phyloP scores from a whole-genome alignment of 2,888 invertebrate genomes.

The Melieria crassipennis region DNA sequence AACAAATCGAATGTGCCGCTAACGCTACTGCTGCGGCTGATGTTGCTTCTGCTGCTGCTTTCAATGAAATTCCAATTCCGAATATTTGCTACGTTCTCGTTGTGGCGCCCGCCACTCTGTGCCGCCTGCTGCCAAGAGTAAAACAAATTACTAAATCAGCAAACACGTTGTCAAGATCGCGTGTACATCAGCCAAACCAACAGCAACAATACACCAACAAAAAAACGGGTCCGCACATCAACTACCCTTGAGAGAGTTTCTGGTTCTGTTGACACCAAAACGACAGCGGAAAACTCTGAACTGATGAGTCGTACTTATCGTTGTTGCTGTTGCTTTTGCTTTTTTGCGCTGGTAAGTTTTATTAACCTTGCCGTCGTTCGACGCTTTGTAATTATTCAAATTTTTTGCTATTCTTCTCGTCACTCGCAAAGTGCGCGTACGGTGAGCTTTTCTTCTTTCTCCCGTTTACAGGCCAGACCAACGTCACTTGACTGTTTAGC shows the following conservation, averaged over 20 bases:
- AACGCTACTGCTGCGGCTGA: not conserved
- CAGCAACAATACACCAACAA: not conserved
- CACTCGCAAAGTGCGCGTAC: not conserved
- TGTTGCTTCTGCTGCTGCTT: not conserved
- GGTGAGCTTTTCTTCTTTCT: no score
- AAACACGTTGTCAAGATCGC: slow-evolving; percentile 33
- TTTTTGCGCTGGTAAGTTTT: not conserved
- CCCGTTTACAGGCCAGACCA: no score
- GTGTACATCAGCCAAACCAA: not conserved
- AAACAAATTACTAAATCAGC: slow-evolving; percentile 12
- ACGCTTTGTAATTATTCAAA: no score
- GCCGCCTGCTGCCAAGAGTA: not conserved
- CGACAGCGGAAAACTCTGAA: not conserved
- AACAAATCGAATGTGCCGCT: not conserved
- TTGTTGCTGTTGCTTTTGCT: slow-evolving; percentile 2
- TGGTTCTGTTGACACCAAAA: not conserved
- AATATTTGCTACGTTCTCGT: not conserved
- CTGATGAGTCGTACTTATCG: not conserved
- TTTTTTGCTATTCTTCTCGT: not conserved
- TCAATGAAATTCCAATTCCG: not conserved
- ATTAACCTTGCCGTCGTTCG: no score
- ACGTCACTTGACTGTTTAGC: no score
- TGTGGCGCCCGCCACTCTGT: not conserved
- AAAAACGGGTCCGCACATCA: not conserved
- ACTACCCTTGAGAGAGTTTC: slow-evolving; percentile 7